phyloP scores from a whole-genome alignment of 2,888 invertebrate genomes.

The Tupiocoris notatus region DNA sequence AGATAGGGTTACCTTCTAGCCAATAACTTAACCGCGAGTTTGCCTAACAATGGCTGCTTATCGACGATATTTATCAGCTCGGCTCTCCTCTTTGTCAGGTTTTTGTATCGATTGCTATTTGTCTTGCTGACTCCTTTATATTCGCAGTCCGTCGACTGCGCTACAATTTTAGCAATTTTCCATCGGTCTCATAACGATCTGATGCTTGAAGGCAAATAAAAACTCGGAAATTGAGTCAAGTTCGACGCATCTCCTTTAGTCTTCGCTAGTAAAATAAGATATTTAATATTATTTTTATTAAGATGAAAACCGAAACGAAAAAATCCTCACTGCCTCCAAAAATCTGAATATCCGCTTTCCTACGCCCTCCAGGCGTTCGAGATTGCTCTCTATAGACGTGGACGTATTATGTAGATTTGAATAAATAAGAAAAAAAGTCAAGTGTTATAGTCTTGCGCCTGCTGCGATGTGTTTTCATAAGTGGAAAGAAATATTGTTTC shows the following conservation, averaged over 20 bases:
- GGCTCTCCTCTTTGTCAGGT: neutral
- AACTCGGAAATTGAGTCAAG: too few species aligned
- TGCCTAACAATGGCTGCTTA: slow-evolving; percentile 2
- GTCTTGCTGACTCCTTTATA: neutral
- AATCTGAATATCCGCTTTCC: too few species aligned
- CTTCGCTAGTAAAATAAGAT: too few species aligned
- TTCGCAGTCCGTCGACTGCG: neutral
- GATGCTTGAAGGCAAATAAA: too few species aligned
- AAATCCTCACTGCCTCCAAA: too few species aligned
- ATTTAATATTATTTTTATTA: too few species aligned
- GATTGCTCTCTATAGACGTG: too few species aligned
- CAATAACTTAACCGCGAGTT: slow-evolving; percentile 26
- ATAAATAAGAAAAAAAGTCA: neutral
- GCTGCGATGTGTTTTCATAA: neutral
- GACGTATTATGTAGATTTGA: neutral
- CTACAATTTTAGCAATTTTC: neutral
- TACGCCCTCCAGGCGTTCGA: too few species aligned
- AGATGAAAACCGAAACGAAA: too few species aligned
- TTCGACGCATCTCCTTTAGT: too few species aligned
- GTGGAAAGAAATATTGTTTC: neutral
- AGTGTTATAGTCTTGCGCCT: neutral
- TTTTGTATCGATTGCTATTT: neutral
- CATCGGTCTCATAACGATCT: too few species aligned
- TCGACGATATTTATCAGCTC: neutral
- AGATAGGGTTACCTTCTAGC: neutral